Evolutionary conservation across 1,140 invertebrate genomes (phyloP), one percentile per base, ranked within the genome.

Genomic region (Conus ventricosus): DNA sequence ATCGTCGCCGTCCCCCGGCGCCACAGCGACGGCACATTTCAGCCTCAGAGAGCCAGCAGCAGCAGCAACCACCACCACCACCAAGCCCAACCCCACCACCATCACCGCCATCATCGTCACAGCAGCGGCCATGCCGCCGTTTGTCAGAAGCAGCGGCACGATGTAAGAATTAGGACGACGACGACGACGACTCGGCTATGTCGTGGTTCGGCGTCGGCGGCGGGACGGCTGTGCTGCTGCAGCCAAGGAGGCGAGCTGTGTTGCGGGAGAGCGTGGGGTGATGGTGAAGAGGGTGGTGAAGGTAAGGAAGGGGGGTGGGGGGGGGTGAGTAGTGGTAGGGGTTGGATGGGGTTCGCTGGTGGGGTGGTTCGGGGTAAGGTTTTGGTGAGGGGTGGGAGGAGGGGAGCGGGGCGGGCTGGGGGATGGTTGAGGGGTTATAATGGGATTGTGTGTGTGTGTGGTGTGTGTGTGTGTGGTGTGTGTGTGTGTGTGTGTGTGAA

Each of bases 351-450:
- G 8, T 55, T 5, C 2, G 27, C n/a, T 27, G 75, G 60, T 60
- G 87, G 17, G 57, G 60, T 51, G n/a, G 57, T 20, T 20, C 0
- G 25, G 51, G 51, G 23, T 11, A 1, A 23, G 10, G 78, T 2
- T n/a, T 53, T 4, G n/a, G 80, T 82, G 80, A 0, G 51, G 78
- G 75, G 85, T 75, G 85, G 27, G 76, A 67, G 75, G 85, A 76
- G 76, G 85, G 75, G 85, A 76, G 85, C 23, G 63, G 27, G 85
- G 25, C 67, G 53, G 63, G 27, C 25, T 51, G 85, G 57, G 87
- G 25, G 78, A 80, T 27, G n/a, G 55, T 1, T 2, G 25, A 83
- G 51, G 23, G n/a, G n/a, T n/a, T n/a, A n/a, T n/a, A n/a, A n/a
- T 82, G 39, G 10, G 39, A 27, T 2, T 53, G 80, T 27, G 39